Percentiles rank a stretch among this genome's conserved stretches.
phyloP scores from a whole-genome alignment of 2,797 vertebrate genomes.

The Loriculus beryllinus region DNA sequence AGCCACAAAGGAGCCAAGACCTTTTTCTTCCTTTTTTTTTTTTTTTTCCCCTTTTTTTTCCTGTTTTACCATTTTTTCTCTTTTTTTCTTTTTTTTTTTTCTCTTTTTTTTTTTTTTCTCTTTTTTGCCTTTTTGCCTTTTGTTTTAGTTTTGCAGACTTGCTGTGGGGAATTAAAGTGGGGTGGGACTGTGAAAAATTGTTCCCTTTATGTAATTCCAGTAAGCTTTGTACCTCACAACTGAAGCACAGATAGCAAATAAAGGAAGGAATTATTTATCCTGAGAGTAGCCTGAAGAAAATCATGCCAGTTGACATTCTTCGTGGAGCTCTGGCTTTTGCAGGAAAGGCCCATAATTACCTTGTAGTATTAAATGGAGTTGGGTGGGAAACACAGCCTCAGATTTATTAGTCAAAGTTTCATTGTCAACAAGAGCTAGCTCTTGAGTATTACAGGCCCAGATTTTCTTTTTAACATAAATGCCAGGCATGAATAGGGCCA shows the following conservation, averaged over 20 bases:
- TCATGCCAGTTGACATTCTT: neutral
- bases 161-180: neutral
- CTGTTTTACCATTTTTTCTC: too few species aligned
- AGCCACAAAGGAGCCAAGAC: neutral
- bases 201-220: neutral
- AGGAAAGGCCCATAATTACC: neutral
- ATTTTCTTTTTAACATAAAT: neutral
- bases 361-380: neutral
- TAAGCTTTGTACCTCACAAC: neutral
- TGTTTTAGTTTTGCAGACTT: neutral
- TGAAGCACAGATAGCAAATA: neutral
- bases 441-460: neutral
- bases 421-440: neutral
- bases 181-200: neutral
- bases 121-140: too few species aligned
- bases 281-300: neutral
- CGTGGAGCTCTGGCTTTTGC: neutral
- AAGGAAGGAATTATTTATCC: neutral
- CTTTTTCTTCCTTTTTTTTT: neutral
- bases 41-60: too few species aligned
- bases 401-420: conserved; percentile 27
- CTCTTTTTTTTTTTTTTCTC: too few species aligned
- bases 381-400: neutral
- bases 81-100: too few species aligned
- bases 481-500: neutral